Base-by-base conservation (phyloP, 2,888 invertebrate species). In the Drosophila fungiperda region DNA sequence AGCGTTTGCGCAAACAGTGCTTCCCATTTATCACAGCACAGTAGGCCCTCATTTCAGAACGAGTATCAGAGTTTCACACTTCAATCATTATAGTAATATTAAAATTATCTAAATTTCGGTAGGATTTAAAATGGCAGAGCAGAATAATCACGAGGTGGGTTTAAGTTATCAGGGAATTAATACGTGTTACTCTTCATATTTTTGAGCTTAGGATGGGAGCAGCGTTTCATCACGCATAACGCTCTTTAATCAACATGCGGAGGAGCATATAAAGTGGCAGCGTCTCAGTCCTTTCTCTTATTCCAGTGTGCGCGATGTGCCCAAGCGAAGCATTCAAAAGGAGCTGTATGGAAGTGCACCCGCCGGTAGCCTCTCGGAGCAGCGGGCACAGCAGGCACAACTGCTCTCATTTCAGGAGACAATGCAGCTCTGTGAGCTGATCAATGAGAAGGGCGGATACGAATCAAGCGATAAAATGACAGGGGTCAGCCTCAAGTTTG, bases 181-280 rank as follows among this genome's bases (percentile, higher is more conserved):
- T 20, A 20, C 11, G 6, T 23, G 26, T 26, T 20, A 11, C 23
- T 8, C 5, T 1, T 17, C 20, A 38, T 29, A 17, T 36, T n/a
- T 26, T 2, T 33, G 2, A 1, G 29, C 1, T 12, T n/a, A 20
- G 12, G 61, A 23, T 9, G 61, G 88, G 75, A 58, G 68, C 32
- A 73, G 67, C 29, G 84, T 87, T 1, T 71, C 78, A n/a, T 84
- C 86, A 9, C 89, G 89, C 50, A 77, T 87, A 2, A 67, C 66
- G 3, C 62, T 74, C 1, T 90, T 87, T 33, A 90, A 86, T 32
- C 57, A 78, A 49, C 74, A 81, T 0, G 84, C 53, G 7, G 73
- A 89, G 40, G 49, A 73, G 15, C 87, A 90, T 32, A 54, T 71
- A 26, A 50, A 77, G 33, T 88, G 78, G 83, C 90, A 90, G 69